phyloP scores from a whole-genome alignment of 2,113 vertebrate genomes.

The Scomber japonicus region DNA sequence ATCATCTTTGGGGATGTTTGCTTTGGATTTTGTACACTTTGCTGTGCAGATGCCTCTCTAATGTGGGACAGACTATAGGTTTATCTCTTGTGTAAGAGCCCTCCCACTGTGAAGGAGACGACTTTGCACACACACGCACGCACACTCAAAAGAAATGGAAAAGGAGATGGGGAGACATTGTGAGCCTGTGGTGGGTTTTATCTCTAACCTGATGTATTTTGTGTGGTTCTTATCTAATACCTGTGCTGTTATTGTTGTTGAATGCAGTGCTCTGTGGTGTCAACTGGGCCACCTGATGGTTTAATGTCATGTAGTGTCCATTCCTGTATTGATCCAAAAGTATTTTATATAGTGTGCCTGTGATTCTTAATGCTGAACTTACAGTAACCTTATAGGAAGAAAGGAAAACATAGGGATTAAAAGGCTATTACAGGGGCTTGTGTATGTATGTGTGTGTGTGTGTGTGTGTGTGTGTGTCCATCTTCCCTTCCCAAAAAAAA shows the following conservation, averaged over 20 bases:
- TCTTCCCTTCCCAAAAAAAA: constrained; percentile 17
- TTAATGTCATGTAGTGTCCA: no score
- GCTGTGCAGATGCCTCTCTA: not conserved
- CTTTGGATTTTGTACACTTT: constrained; percentile 21
- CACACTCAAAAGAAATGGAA: not conserved
- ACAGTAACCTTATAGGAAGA: not conserved
- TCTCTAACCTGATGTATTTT: not conserved
- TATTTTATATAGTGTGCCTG: not conserved
- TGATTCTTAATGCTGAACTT: not conserved
- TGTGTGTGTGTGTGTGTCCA: not conserved
- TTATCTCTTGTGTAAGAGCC: constrained; percentile 18
- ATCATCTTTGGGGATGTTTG: constrained; percentile 36
- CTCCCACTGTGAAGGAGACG: not conserved
- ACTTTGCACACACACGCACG: constrained; percentile 4
- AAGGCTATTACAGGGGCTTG: not conserved
- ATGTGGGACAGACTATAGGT: constrained; percentile 24
- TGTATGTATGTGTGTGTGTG: constrained; percentile 9
- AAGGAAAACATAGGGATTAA: not conserved
- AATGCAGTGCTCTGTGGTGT: not conserved
- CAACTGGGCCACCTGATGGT: not conserved
- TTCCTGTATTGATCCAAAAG: no score
- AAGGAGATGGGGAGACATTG: not conserved
- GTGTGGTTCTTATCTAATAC: not conserved
- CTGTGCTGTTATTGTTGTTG: not conserved
- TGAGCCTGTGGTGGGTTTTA: not conserved